Evolutionary conservation across 2,113 vertebrate genomes (phyloP), one percentile per base, ranked within the genome.

Genomic region (Callocephalon fimbriatum): DNA sequence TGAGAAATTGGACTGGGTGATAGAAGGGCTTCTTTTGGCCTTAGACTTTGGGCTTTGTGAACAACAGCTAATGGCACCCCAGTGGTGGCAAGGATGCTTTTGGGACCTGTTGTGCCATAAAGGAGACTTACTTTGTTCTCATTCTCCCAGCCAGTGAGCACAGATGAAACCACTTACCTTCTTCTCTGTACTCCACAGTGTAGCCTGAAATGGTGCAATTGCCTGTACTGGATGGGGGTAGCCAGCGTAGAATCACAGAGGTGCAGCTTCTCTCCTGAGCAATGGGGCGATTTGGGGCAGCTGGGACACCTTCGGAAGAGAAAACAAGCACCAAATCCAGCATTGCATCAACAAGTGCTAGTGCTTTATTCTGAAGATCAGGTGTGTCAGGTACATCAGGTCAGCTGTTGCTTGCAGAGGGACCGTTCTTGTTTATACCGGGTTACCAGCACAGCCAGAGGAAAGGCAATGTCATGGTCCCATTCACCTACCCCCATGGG

Each of bases 141-240:
- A 61, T 62, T 88, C 32, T 86, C n/a, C 25, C 35, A 90, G 67
- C 10, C 37, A 87, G 18, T 0, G 7, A 82, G 40, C 53, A 45
- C 42, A 82, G 58, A 32, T 83, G 54, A 70, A 70, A 67, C 2
- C 31, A 72, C 91, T 21, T 87, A 99, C 99, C 99, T 98, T 99
- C 99, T 96, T 99, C 99, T 67, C 99, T 98, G 97, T 99, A 99
- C 96, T 99, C 99, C 95, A 99, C 99, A 0, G 98, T 99, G 97
- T 99, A 99, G 87, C 99, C 99, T 48, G 99, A 99, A 95, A 99
- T 99, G 20, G 99, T 98, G 93, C 99, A 99, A 97, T 99, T 99
- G 18, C 99, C 98, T 1, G 99, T 99, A 61, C 99, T 99, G 90
- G 98, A 98, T 0, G 99, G 99, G 11, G 99, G 99, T 2, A 99